Percentiles rank a stretch among this genome's conserved stretches.
These are phyloP conservation scores for roundworm (Caenorhabditis elegans) DNA, from an alignment of 1,140 invertebrate genomes.

Conservation along the genomic window WBcel235 BX284606.5:6478001-6478500, in stretches of 20 bases:
- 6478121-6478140: neutral
- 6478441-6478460: constrained; percentile 32
- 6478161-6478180: neutral
- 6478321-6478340: constrained; percentile 6
- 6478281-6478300: constrained; percentile 42
- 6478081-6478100: too few relatives aligned
- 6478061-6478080: too few relatives aligned
- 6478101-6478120: too few relatives aligned
- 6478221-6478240: neutral
- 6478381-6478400: constrained; percentile 29
- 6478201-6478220: neutral
- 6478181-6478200: neutral
- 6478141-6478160: constrained; percentile 37
- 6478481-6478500: neutral
- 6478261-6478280: constrained; percentile 36
- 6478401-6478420: neutral
- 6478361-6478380: neutral
- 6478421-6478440: neutral
- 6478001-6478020: too few relatives aligned
- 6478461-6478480: neutral
- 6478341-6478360: too few relatives aligned
- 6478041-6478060: too few relatives aligned
- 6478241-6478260: neutral
- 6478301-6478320: constrained; percentile 27
- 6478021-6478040: too few relatives aligned